Evolutionary conservation across 2,113 vertebrate genomes (phyloP).

Genomic region (Nanorana parkeri): DNA sequence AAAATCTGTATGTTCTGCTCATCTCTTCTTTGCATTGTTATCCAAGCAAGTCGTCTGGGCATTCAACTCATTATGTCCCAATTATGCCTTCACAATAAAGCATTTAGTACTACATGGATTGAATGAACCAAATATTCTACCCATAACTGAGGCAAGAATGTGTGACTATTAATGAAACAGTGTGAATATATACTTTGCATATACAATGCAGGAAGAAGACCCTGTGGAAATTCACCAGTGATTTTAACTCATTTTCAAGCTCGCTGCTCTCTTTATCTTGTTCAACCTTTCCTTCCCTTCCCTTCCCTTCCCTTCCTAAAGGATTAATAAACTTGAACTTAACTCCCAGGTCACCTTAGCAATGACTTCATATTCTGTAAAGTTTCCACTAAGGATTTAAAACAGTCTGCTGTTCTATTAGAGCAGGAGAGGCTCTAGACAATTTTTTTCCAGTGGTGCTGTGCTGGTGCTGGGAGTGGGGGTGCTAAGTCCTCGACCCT

Average conservation of each 20-base stretch:
- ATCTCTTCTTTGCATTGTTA: not conserved
- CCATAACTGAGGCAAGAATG: not conserved
- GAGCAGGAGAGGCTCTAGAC: too few species aligned
- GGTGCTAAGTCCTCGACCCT: too few species aligned
- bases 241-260: slow-evolving; percentile 23
- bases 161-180: slow-evolving; percentile 6
- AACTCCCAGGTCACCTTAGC: not conserved
- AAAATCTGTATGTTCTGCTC: not conserved
- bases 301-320: slow-evolving; percentile 1
- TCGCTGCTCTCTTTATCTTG: slow-evolving; percentile 21
- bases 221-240: slow-evolving; percentile 19
- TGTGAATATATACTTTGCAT: not conserved
- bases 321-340: slow-evolving; percentile 15
- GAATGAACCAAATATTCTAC: not conserved
- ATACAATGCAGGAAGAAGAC: not conserved
- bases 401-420: too few species aligned
- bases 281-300: slow-evolving; percentile 20
- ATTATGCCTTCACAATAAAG: slow-evolving; percentile 1
- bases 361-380: not conserved
- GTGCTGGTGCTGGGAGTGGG: too few species aligned
- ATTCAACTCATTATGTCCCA: not conserved
- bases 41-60: not conserved
- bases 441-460: too few species aligned
- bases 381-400: not conserved
- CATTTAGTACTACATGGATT: not conserved